Conservation (phyloP, 2,888 invertebrate species). For the Leucozona laternaria region DNA sequence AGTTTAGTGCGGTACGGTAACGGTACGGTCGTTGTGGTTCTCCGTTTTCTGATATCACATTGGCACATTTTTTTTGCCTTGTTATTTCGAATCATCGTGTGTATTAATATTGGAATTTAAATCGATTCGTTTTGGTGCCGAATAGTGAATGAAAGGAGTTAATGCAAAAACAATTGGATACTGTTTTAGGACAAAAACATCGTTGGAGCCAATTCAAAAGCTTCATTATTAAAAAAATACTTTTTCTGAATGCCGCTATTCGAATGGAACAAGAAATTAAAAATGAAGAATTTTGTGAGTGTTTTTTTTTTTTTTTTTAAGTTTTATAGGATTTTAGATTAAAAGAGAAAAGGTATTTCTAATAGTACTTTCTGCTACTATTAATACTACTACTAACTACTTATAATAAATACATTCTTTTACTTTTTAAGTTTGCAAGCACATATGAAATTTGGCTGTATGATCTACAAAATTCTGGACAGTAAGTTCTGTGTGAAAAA, state of each 20-base stretch:
- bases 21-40: slow-evolving; percentile 26
- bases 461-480: too few species aligned
- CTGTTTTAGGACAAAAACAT: slow-evolving; percentile 3
- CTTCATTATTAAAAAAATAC: slow-evolving; percentile 7
- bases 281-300: slow-evolving; percentile 72
- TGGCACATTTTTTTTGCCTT: neutral
- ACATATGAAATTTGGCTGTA: too few species aligned
- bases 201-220: slow-evolving; percentile 26
- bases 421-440: too few species aligned
- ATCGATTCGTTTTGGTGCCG: slow-evolving; percentile 9
- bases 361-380: too few species aligned
- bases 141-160: slow-evolving; percentile 23
- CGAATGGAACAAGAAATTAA: slow-evolving; percentile 62
- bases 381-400: too few species aligned
- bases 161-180: slow-evolving; percentile 4
- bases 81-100: neutral
- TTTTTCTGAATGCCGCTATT: slow-evolving; percentile 33
- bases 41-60: slow-evolving; percentile 36
- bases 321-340: neutral
- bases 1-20: slow-evolving; percentile 57
- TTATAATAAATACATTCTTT: too few species aligned
- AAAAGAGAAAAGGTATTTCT: too few species aligned
- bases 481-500: too few species aligned
- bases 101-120: slow-evolving; percentile 30
- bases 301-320: neutral